These are phyloP conservation scores for Fregetta grallaria DNA, from an alignment of 2,113 vertebrate species.

Conservation along the genomic window DNA sequence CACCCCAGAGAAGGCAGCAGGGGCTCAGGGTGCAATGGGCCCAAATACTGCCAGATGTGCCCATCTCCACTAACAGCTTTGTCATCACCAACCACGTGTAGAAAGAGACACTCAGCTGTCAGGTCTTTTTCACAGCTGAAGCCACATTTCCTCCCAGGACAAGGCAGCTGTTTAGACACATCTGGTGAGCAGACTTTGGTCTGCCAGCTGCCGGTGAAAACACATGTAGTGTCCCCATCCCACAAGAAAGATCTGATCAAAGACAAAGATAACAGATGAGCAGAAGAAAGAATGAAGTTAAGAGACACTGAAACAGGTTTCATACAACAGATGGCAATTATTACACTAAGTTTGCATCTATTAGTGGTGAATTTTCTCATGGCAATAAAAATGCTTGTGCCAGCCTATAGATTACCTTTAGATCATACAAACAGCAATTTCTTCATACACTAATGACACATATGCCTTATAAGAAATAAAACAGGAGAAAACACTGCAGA, in stretches of 20 bases:
- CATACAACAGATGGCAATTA: neutral
- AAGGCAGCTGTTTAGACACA: neutral
- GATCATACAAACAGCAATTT: neutral
- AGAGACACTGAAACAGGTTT: neutral
- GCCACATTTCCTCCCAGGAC: neutral
- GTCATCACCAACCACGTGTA: neutral
- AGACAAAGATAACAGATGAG: neutral
- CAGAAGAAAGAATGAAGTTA: neutral
- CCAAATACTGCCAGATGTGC: neutral
- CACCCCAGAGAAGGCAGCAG: neutral
- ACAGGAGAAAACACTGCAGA: neutral
- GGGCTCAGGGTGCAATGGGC: neutral
- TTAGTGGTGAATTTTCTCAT: neutral
- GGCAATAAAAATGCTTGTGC: neutral
- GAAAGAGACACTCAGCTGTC: neutral
- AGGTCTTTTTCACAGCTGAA: neutral
- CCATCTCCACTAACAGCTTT: rapidly evolving
- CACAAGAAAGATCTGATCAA: neutral
- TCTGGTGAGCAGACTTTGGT: neutral
- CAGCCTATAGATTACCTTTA: neutral
- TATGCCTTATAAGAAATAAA: neutral
- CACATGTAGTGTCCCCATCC: neutral
- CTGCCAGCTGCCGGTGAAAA: neutral
- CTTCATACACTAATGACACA: neutral
- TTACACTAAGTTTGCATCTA: neutral